A percentile compares a stretch with the other conserved stretches of the same genome.
Conservation (phyloP, 2,113 vertebrate genomes). For the Myrmecobius fasciatus region DNA sequence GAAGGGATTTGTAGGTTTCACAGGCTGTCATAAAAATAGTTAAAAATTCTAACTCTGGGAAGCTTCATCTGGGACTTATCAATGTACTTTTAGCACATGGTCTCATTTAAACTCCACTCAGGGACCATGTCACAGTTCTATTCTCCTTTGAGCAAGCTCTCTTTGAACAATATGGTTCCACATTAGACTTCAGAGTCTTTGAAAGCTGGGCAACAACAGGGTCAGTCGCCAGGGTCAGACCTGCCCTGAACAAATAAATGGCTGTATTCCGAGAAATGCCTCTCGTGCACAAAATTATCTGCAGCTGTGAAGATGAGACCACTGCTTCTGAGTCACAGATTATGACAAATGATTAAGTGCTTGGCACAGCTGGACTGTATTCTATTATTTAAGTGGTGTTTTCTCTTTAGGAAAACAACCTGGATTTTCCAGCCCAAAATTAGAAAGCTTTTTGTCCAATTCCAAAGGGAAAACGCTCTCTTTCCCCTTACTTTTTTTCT, state of each 20-base stretch:
- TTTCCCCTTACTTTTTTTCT: neutral
- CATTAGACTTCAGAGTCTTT: neutral
- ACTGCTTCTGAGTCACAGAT: conserved; percentile 1
- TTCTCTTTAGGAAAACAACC: conserved; percentile 52
- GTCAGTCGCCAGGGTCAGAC: neutral
- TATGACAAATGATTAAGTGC: neutral
- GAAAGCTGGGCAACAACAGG: conserved; percentile 4
- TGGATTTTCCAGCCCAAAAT: conserved; percentile 19
- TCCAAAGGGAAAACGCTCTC: neutral
- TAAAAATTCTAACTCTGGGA: neutral
- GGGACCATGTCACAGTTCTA: neutral
- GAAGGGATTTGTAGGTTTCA: neutral
- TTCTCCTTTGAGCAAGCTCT: neutral
- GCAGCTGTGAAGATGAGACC: neutral
- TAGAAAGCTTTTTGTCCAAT: conserved; percentile 30
- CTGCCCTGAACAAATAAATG: conserved; percentile 39
- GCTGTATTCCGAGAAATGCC: neutral
- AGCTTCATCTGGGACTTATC: neutral
- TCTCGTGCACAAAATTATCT: neutral
- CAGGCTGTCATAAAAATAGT: neutral
- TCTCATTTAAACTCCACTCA: neutral
- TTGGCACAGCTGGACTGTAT: neutral
- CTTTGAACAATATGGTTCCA: conserved; percentile 1
- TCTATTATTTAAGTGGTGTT: conserved; percentile 22
- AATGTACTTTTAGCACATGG: neutral